These are phyloP conservation scores for Aphodius granarius DNA, from an alignment of 2,888 invertebrate species.

Conservation along the genomic window DNA sequence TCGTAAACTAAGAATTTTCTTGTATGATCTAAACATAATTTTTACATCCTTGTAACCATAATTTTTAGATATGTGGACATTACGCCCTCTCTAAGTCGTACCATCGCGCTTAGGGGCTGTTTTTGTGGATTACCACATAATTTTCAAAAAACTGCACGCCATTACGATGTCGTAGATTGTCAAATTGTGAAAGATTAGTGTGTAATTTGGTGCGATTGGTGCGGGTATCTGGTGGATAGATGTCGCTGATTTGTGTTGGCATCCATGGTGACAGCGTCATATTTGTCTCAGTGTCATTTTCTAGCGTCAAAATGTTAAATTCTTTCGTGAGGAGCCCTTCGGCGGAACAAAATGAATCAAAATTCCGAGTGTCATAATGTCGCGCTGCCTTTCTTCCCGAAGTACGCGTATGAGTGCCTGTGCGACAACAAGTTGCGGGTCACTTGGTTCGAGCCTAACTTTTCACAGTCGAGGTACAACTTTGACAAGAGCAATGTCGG, in stretches of 20 bases:
- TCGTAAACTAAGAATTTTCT: not conserved
- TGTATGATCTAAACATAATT: not conserved
- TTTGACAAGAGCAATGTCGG: slow-evolving; percentile 52
- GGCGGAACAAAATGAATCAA: slow-evolving; percentile 19
- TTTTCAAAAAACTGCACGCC: too few relatives aligned
- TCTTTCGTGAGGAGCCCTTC: not conserved
- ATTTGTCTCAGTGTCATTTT: not conserved
- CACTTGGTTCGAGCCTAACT: slow-evolving; percentile 60
- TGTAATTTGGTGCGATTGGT: too few relatives aligned
- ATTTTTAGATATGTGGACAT: too few relatives aligned
- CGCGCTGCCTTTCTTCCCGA: slow-evolving; percentile 49
- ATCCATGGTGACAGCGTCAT: not conserved
- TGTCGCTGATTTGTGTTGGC: not conserved
- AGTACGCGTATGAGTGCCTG: slow-evolving; percentile 43
- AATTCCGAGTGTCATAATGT: slow-evolving; percentile 20
- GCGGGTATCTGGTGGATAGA: not conserved
- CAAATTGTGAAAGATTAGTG: too few relatives aligned
- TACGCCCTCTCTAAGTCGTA: too few relatives aligned
- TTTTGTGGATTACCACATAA: too few relatives aligned
- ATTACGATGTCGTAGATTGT: too few relatives aligned
- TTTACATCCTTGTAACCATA: not conserved
- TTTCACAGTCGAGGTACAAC: slow-evolving; percentile 63
- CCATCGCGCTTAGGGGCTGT: too few relatives aligned
- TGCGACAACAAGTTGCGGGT: slow-evolving; percentile 44
- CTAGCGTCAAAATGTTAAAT: slow-evolving; percentile 11